phyloP scores from a whole-genome alignment of 1,140 invertebrate genomes.

The Saxidomus purpurata region DNA sequence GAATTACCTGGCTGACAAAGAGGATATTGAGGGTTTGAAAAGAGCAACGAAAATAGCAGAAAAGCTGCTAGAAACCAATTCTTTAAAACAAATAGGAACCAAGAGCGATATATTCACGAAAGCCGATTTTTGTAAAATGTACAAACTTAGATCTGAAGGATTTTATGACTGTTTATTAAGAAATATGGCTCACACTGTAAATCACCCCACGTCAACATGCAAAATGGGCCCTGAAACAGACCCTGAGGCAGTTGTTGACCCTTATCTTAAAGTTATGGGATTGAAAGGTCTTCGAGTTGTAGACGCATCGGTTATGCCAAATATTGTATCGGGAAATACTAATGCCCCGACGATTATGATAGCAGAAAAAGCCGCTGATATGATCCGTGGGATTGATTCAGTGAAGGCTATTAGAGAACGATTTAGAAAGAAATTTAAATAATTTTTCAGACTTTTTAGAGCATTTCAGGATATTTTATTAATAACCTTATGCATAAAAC shows the following conservation, averaged over 20 bases:
- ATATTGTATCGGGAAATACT: conserved; percentile 89
- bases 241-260: conserved; percentile 94
- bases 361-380: conserved; percentile 93
- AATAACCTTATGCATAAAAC: no score
- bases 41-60: conserved; percentile 67
- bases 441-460: no score
- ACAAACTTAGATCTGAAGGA: conserved; percentile 74
- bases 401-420: no score
- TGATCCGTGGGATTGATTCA: conserved; percentile 87
- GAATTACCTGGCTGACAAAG: conserved; percentile 72
- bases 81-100: conserved; percentile 65
- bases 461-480: no score
- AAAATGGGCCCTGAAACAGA: conserved; percentile 97
- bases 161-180: conserved; percentile 83
- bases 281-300: conserved; percentile 70
- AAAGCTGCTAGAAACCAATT: conserved; percentile 54
- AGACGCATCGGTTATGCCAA: conserved; percentile 78
- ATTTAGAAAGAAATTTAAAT: no score
- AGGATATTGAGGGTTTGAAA: conserved; percentile 71
- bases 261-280: conserved; percentile 87
- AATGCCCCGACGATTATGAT: conserved; percentile 94
- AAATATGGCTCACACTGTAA: conserved; percentile 89
- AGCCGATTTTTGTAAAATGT: conserved; percentile 48
- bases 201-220: conserved; percentile 95
- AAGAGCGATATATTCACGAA: conserved; percentile 46